Evolutionary conservation across 2,888 invertebrate species (phyloP), one percentile per base, ranked within the genome.

Genomic region (Mechanitis mazaeus): DNA sequence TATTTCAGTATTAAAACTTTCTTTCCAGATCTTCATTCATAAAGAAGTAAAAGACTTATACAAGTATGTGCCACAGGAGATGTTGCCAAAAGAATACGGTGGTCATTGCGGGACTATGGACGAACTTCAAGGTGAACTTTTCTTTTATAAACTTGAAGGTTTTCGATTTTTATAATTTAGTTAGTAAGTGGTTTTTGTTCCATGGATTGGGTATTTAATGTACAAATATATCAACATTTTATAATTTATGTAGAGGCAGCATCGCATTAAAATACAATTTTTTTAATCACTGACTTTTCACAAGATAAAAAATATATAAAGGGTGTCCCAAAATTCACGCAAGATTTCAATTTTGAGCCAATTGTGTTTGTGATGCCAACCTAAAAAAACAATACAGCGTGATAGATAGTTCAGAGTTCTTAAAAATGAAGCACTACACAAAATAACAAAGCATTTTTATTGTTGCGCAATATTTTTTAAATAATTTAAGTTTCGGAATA

Each of bases 31-130:
- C 71, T 93, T 93, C 78, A 93, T 96, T 68, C 96, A 96, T 80
- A 93, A 93, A 63, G 93, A 93, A 11, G 71, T 95, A 38, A 94
- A 95, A 55, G 93, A 94, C 9, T 85, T 97, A 0, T 94, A 96
- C 81, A 93, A 95, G 73, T 92, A 93, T 69, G 91, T 97, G 45
- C 96, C 96, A 0, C 93, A 92, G 72, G 95, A 95, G 61, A 92
- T 96, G 79, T 81, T 97, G 57, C 96, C 97, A 0, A 90, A 91
- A 50, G 97, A 97, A 73, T 97, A 96, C 71, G 96, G 96, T 1
- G 97, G 96, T 6, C 91, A 93, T 12, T 93, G 94, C 61, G 94
- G 95, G 9, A 92, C 92, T 46, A 91, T 95, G 73, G 89, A 92
- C 20, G 92, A 92, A 11, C 91, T 95, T 64, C 94, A 94, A 80